Evolutionary conservation across 2,888 invertebrate genomes (phyloP), one percentile per base, ranked within the genome.

Genomic region (Parapristionchus giblindavisi): DNA sequence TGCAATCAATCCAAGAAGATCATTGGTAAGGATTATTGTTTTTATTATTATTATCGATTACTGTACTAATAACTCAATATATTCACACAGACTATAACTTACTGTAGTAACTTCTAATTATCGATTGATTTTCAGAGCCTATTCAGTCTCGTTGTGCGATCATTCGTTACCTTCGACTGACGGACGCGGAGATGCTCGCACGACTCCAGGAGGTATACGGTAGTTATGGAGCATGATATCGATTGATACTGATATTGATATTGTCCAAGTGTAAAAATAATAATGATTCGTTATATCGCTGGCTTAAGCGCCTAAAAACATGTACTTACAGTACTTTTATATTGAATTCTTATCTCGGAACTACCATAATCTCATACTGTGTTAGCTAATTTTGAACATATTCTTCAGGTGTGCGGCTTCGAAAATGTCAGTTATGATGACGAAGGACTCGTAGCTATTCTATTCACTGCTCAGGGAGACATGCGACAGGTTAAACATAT

Each of bases 1-100:
- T 99, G 99, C 88, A 99, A 99, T 89, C 94, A 94, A 83, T 96
- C 96, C 76, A 97, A 98, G 88, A 97, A 97, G 90, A 96, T 99
- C 76, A 99, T 99, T 80, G 91, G 90, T 91, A 76, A 34, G 65
- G 74, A 8, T 24, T 29, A 11, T 36, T 8, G 24, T 17, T 56
- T 56, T 6, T 56, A n/a, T 17, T 17, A 43, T 8, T 14, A 17
- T 43, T 17, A 43, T 8, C 17, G 8, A 17, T 43, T 52, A 21
- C 21, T 11, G 24, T 21, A 52, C 21, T 4, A 5, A 21, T 52
- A n/a, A 24, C 24, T 17, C 52, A 52, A 52, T n/a, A n/a, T 52
- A n/a, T 17, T 56, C 24, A 11, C 24, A 56, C 43, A 43, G 43
- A 43, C 11, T 52, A 21, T n/a, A 8, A 52, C n/a, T n/a, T 21